Conservation (phyloP, 2,113 vertebrate genomes). For the Brachyhypopomus occidentalis region DNA sequence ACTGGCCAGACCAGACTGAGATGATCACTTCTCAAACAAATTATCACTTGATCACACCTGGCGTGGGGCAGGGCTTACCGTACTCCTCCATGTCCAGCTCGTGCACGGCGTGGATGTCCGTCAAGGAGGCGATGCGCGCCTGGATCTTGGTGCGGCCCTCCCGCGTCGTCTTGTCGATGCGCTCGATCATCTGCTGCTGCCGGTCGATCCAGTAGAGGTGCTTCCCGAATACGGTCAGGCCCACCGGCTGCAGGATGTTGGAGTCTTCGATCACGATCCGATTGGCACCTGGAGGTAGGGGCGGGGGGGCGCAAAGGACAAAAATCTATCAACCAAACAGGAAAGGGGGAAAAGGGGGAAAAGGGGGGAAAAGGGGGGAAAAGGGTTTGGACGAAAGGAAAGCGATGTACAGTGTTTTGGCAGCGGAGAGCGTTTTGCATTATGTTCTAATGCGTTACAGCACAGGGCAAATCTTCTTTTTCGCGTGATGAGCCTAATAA, state of each 20-base stretch:
- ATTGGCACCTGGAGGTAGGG: constrained; percentile 82
- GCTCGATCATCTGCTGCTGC: constrained; percentile 98
- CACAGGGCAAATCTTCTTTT: constrained; percentile 40
- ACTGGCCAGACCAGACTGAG: no score
- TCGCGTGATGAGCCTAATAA: constrained; percentile 44
- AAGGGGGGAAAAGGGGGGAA: constrained; percentile 4
- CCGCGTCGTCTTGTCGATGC: constrained; percentile 89
- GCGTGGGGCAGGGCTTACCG: constrained; percentile 75
- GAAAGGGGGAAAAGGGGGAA: neutral
- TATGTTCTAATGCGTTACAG: constrained; percentile 38
- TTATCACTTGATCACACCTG: no score
- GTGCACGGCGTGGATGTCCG: constrained; percentile 95
- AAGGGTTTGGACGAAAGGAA: neutral
- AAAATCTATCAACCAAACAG: no score
- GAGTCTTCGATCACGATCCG: constrained; percentile 92
- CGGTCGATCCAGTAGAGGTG: constrained; percentile 98
- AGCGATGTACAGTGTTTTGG: constrained; percentile 31
- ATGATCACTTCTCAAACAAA: no score
- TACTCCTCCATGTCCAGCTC: constrained; percentile 90
- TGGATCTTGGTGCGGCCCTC: constrained; percentile 96
- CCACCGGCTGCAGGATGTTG: constrained; percentile 95
- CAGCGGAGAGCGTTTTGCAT: constrained; percentile 4
- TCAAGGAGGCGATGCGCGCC: constrained; percentile 90
- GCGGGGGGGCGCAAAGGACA: neutral
- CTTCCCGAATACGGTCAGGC: constrained; percentile 90